Evolutionary conservation across 2,888 invertebrate genomes (phyloP).

Genomic region (Hymenopus coronatus): DNA sequence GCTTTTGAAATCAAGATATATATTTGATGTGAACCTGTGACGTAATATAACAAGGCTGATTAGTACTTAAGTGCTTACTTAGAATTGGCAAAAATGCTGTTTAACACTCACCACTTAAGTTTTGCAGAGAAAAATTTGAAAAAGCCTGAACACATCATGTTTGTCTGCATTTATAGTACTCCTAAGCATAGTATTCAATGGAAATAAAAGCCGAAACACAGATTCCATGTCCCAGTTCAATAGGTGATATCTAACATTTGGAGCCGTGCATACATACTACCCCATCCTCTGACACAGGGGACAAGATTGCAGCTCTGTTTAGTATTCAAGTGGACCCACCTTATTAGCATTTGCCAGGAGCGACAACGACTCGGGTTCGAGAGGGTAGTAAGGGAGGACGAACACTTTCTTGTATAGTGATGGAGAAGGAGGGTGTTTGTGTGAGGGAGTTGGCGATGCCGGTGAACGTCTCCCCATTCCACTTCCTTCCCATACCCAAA

Average conservation of each 20-base stretch:
- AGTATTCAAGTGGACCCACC: constrained; percentile 30
- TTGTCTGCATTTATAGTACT: neutral
- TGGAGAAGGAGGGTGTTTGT: neutral
- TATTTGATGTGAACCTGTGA: too few relatives aligned
- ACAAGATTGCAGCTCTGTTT: constrained; percentile 33
- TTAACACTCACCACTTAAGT: too few relatives aligned
- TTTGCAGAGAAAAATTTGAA: too few relatives aligned
- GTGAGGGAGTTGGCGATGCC: neutral
- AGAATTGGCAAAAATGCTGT: too few relatives aligned
- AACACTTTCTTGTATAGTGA: constrained; percentile 6
- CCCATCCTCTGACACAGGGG: neutral
- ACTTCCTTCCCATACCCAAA: neutral
- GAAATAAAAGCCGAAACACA: neutral
- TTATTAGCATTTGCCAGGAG: constrained; percentile 29
- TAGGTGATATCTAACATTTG: neutral
- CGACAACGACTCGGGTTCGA: neutral
- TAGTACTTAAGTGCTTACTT: too few relatives aligned
- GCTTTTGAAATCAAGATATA: too few relatives aligned
- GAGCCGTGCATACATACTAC: neutral
- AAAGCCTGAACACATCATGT: too few relatives aligned
- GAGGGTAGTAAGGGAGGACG: neutral
- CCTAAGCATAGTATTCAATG: neutral
- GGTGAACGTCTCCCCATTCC: neutral
- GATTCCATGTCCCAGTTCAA: neutral
- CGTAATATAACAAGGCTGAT: too few relatives aligned